Conservation (phyloP, 2,888 invertebrate genomes). For the Drosophila hamatofila region DNA sequence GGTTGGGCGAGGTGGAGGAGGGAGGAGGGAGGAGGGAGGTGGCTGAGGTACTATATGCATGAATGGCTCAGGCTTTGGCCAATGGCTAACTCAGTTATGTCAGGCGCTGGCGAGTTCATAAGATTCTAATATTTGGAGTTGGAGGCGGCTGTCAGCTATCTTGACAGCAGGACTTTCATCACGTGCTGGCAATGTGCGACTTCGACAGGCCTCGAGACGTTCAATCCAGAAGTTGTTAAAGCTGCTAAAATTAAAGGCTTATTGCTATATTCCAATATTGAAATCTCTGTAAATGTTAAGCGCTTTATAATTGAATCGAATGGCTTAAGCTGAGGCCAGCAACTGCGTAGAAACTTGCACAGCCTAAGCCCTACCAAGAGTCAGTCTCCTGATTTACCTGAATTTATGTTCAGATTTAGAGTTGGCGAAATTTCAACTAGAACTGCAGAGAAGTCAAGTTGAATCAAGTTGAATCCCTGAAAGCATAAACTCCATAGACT, state of each 20-base stretch:
- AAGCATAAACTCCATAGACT: neutral
- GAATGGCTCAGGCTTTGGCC: conserved; percentile 14
- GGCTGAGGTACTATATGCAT: conserved; percentile 11
- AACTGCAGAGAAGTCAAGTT: neutral
- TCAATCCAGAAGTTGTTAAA: neutral
- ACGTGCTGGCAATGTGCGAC: conserved; percentile 47
- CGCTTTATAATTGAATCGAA: conserved; percentile 1
- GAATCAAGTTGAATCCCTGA: neutral
- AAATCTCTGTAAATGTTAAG: neutral
- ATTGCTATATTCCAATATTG: neutral
- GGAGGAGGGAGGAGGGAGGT: no score
- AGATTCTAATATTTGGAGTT: conserved; percentile 14
- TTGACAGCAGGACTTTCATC: conserved; percentile 69
- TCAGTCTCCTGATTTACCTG: neutral
- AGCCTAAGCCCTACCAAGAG: neutral
- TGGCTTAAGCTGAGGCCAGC: no score
- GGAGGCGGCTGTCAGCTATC: conserved; percentile 31
- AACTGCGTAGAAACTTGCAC: neutral
- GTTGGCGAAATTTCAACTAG: neutral
- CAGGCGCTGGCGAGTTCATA: conserved; percentile 11
- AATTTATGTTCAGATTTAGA: neutral
- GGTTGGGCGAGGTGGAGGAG: no score
- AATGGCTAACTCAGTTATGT: conserved; percentile 37
- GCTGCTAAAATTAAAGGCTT: conserved; percentile 8
- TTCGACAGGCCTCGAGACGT: neutral